Conservation (phyloP, 2,888 invertebrate genomes). For the Ectemnius continuus region DNA sequence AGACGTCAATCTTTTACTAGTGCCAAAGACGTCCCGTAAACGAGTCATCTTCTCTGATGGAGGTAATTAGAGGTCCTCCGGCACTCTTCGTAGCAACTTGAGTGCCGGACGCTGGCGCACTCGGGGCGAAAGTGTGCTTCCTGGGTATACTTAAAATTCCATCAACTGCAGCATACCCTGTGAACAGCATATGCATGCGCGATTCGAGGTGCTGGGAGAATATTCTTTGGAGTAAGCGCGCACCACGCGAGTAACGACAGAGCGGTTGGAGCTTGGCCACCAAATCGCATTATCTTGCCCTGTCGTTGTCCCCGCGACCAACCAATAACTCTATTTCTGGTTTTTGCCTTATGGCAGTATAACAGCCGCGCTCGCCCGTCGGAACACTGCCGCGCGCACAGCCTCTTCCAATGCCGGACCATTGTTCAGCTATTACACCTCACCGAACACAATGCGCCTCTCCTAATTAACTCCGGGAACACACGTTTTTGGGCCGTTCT, state of each 20-base stretch:
- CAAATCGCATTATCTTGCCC: slow-evolving; percentile 56
- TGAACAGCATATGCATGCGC: background rate
- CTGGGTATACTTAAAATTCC: background rate
- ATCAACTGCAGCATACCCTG: background rate
- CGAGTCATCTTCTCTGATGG: no score
- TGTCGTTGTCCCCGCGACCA: slow-evolving; percentile 31
- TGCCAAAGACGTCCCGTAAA: no score
- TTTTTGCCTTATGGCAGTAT: slow-evolving; percentile 17
- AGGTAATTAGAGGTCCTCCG: no score
- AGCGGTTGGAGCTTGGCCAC: slow-evolving; percentile 14
- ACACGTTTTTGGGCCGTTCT: background rate
- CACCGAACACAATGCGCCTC: background rate
- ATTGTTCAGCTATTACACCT: background rate
- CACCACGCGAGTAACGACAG: background rate
- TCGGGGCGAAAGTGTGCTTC: no score
- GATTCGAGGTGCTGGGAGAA: background rate
- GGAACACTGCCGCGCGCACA: background rate
- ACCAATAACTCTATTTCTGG: slow-evolving; percentile 33
- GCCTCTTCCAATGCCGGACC: background rate
- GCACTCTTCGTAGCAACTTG: no score
- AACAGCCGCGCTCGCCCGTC: no score
- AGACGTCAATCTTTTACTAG: no score
- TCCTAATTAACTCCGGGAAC: slow-evolving; percentile 3
- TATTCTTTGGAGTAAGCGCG: slow-evolving; percentile 12
- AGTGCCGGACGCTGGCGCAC: no score